Evolutionary conservation across 2,113 vertebrate genomes (phyloP), one percentile per base, ranked within the genome.

Genomic region (Empidonax alnorum): DNA sequence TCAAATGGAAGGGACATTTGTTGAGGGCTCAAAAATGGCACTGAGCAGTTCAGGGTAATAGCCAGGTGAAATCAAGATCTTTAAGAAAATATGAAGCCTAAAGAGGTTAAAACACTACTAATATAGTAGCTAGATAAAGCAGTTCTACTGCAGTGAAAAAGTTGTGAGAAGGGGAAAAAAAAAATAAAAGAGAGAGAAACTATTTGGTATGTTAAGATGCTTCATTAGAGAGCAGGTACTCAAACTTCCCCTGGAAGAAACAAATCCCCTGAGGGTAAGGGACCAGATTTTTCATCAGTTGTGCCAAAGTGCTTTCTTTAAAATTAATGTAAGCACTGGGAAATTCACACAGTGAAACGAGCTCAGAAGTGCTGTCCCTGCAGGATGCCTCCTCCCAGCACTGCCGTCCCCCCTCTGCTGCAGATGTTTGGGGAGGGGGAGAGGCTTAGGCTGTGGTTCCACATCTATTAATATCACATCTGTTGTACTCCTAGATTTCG

Each of bases 381-480:
- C 46, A 86, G 94, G 66, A 95, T 53, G 88, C 83, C 92, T 96
- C 68, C 86, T 92, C 80, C 85, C 88, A 84, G 76, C 14, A 1
- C 75, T 67, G 82, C 94, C 2, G 0, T 76, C 18, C 86, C 72
- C 79, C 19, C 68, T 63, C 71, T 0, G 3, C 85, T 90, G 93
- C 94, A 96, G 92, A 96, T 90, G 90, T 93, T 84, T 92, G 86
- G 49, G 85, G 76, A 94, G 72, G 90, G 83, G 52, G 81, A 92
- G 61, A 93, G 79, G 80, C 55, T 87, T 37, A 41, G 88, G 66
- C 88, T 89, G 83, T 28, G 80, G 83, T 81, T 94, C 88, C 88
- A 96, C 35, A 5, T 94, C 94, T 96, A 94, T 96, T 95, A 93
- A 93, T 94, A 95, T 87, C 95, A 87, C 96, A 96, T 95, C 96